Percentiles rank a stretch among this genome's conserved stretches.
Evolutionary conservation across 1,140 invertebrate genomes (phyloP).

Genomic region (Neodiprion lecontei): DNA sequence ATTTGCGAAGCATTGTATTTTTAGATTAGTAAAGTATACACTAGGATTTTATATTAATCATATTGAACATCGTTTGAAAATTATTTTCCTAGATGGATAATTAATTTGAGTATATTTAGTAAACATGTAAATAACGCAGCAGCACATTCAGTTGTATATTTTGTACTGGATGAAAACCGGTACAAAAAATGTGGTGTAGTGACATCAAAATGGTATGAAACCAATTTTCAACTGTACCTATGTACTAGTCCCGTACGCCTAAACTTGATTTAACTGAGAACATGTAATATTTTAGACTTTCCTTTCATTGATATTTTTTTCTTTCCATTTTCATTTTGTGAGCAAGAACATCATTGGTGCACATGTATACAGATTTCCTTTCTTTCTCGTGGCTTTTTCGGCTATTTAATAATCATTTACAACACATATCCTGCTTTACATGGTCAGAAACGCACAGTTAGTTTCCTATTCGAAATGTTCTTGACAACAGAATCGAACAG

Average conservation of each 20-base stretch:
- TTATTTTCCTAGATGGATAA: no score
- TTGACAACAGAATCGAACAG: no score
- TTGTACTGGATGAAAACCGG: neutral
- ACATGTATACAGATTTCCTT: no score
- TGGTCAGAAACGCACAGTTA: no score
- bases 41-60: conserved; percentile 58
- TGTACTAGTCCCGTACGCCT: neutral
- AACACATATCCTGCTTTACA: no score
- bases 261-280: neutral
- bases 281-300: neutral
- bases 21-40: conserved; percentile 49
- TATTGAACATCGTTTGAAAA: conserved; percentile 18
- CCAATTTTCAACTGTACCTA: neutral
- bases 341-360: no score
- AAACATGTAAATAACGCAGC: neutral
- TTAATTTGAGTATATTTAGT: no score
- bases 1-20: conserved; percentile 50
- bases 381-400: no score
- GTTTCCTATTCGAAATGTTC: no score
- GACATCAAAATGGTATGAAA: conserved; percentile 5
- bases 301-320: neutral
- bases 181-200: neutral
- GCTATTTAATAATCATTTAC: no score
- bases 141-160: neutral
- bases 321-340: no score